Evolutionary conservation across 2,113 vertebrate genomes (phyloP).

Genomic region (Triplophysa tibetana): DNA sequence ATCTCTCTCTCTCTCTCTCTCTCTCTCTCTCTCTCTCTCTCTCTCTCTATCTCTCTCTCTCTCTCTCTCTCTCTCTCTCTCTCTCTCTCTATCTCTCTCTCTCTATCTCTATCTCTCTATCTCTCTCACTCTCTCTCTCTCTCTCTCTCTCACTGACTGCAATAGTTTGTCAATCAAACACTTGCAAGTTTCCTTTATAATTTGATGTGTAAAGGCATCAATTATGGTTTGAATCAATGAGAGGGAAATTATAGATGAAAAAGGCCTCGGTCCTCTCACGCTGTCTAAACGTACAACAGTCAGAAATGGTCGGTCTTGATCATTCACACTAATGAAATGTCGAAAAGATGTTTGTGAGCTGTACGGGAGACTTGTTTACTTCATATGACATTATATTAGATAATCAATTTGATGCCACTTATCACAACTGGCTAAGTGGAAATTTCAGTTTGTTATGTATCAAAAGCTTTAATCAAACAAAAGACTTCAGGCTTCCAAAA

Average conservation of each 20-base stretch:
- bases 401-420: slow-evolving; percentile 23
- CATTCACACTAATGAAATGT: background rate
- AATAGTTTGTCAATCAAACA: slow-evolving; percentile 11
- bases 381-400: slow-evolving; percentile 10
- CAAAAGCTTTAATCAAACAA: background rate
- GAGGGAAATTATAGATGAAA: slow-evolving; percentile 23
- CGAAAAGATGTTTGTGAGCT: background rate
- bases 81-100: too few relatives aligned
- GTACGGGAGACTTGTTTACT: background rate
- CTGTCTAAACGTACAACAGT: slow-evolving; percentile 8
- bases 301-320: background rate
- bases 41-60: background rate
- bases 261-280: background rate
- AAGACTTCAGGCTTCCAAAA: background rate
- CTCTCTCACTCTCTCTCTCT: too few relatives aligned
- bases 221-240: slow-evolving; percentile 35
- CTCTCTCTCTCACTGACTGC: background rate
- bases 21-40: background rate
- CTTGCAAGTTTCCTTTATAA: slow-evolving; percentile 31
- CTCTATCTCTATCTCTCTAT: too few relatives aligned
- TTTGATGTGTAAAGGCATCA: slow-evolving; percentile 35
- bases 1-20: too few relatives aligned
- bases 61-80: background rate
- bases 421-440: slow-evolving; percentile 1
- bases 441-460: background rate